Evolutionary conservation across 2,888 invertebrate species (phyloP).

Genomic region (Machimus atricapillus): DNA sequence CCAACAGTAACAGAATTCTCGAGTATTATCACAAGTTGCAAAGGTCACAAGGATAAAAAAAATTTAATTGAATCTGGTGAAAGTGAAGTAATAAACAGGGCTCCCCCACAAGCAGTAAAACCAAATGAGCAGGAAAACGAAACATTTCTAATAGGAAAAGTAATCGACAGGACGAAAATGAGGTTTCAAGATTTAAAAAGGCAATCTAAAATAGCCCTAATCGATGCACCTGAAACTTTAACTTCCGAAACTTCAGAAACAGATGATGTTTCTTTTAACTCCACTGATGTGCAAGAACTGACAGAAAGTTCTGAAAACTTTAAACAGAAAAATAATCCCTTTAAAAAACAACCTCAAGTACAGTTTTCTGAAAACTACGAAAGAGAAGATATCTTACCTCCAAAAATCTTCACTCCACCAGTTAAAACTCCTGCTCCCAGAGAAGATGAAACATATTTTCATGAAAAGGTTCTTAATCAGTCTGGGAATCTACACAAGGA

Average conservation of each 20-base stretch:
- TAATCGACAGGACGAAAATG: constrained; percentile 50
- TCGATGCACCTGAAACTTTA: background rate
- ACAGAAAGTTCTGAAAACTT: background rate
- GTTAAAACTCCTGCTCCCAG: background rate
- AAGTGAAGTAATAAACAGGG: background rate
- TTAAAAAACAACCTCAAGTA: background rate
- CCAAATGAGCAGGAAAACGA: constrained; percentile 47
- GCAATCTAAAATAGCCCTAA: background rate
- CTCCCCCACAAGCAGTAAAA: background rate
- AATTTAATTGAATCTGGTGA: background rate
- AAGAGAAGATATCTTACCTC: background rate
- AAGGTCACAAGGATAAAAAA: constrained; percentile 47
- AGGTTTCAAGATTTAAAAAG: background rate
- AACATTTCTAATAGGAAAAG: constrained; percentile 54
- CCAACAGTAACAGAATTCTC: constrained; percentile 55
- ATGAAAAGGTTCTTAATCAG: background rate
- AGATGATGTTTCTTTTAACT: background rate
- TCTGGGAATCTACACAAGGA: background rate
- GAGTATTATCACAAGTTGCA: constrained; percentile 53
- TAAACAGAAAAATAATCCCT: background rate
- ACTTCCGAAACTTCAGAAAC: constrained; percentile 9
- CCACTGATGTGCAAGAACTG: background rate
- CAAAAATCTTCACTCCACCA: too few relatives aligned
- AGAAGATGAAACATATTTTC: background rate
- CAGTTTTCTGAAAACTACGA: background rate